Base-by-base conservation (phyloP, 2,888 invertebrate species). In the Tenthredo notha region DNA sequence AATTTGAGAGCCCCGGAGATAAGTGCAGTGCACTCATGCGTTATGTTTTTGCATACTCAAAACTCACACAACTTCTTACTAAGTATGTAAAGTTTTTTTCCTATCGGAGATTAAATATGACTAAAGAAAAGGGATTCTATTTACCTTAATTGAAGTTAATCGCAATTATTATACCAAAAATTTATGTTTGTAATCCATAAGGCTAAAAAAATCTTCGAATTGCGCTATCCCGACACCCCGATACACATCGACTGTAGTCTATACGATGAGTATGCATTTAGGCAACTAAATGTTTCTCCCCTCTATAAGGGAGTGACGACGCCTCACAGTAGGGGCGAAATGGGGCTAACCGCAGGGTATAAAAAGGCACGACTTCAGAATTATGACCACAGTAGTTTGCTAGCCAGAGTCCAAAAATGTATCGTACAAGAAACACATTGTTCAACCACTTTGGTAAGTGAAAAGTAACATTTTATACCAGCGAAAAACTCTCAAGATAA, bases 271-370 rank as follows among this genome's bases (percentile, higher is more conserved):
- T 61, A 80, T 25, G 47, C 29, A 40, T 80, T 80, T 80, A 80
- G 80, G 80, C 80, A 80, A 37, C 43, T 12, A 43, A 37, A 21
- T 37, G 80, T 33, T 58, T 80, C 25, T 21, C 80, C 80, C 61
- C 80, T 80, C 58, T 80, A 21, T 61, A 40, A 43, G 83, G 83
- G 83, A 50, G 70, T 47, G 83, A 47, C 21, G 83, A 47, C 21
- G 83, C 21, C 70, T 47, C 47, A 80, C 37, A 83, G 88, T 86
- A 88, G 89, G 89, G 89, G 85, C 86, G 58, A 84, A 89, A 88
- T 86, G 87, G 77, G 86, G 87, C 86, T 89, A 85, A 89, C 89
- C 78, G 84, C 83, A 86, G 89, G 82, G 89, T 90, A 90, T 90
- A 90, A 90, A 90, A 90, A 89, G 84, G 85, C 87, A 85, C 75